Evolutionary conservation across 92 coral and sea anemone species (phyloP).

Genomic region (Montipora capitata): DNA sequence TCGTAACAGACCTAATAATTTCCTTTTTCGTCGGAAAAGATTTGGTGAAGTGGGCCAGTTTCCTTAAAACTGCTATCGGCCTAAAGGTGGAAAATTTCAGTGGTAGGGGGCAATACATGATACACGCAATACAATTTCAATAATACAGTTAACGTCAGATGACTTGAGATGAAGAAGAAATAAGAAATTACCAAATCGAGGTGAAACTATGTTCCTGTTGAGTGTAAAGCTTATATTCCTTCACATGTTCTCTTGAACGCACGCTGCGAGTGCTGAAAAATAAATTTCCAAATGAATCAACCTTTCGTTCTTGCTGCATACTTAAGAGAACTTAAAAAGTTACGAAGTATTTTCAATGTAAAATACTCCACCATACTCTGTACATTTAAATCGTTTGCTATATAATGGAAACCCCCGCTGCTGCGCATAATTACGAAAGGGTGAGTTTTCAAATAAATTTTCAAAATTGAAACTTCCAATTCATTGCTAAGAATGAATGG

Average conservation of each 20-base stretch:
- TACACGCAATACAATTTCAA: neutral
- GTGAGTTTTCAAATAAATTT: slow-evolving; percentile 4
- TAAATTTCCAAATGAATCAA: neutral
- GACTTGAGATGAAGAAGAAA: neutral
- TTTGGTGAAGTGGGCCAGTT: neutral
- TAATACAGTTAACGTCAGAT: neutral
- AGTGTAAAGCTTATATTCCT: too few species aligned
- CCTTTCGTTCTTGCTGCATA: slow-evolving; percentile 2
- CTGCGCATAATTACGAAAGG: slow-evolving; percentile 1
- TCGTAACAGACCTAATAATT: neutral
- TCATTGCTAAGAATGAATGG: slow-evolving; percentile 7
- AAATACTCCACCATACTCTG: slow-evolving; percentile 2
- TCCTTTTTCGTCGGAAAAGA: neutral
- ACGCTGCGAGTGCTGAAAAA: neutral
- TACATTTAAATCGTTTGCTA: slow-evolving; percentile 1
- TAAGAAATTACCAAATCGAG: neutral
- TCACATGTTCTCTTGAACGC: slow-evolving; percentile 18
- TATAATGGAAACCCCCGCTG: neutral
- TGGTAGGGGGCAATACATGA: neutral
- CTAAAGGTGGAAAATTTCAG: neutral
- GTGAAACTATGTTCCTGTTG: neutral
- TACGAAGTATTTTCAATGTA: neutral
- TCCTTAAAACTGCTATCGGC: slow-evolving; percentile 1
- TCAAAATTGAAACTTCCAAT: neutral
- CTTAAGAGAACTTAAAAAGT: neutral